Evolutionary conservation across 1,140 invertebrate species (phyloP), one percentile per base, ranked within the genome.

Genomic region (Camponotus pennsylvanicus): DNA sequence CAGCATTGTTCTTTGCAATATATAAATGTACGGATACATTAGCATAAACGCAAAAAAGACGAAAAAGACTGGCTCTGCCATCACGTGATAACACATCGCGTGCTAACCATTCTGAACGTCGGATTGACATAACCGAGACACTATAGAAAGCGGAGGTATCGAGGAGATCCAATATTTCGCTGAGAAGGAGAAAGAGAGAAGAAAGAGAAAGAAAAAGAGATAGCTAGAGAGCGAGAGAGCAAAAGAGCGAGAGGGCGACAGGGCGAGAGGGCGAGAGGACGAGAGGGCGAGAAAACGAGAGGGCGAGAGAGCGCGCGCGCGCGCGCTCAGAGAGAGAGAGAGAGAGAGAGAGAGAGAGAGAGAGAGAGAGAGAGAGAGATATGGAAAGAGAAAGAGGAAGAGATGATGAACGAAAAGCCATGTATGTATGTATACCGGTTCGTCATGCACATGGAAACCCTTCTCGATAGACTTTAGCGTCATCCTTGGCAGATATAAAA

Each of bases 101-200:
- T 73, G 79, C 55, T 42, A 40, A 40, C 69, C 61, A 79, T 79
- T 79, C 77, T 63, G 45, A 45, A 40, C 79, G 52, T 67, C 67
- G 73, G 67, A 82, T 73, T 67, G 40, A 82, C 76, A 34, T 86
- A 86, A 80, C 66, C 70, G 55, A 64, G 67, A 78, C 86, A 82
- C 85, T 86, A 18, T 42, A 15, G 18, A 13, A 82, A 63, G 87
- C 89, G 80, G 84, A 92, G 85, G 86, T 89, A 92, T 91, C 89
- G 87, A 92, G 91, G 86, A 92, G 90, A 87, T 90, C 89, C 87
- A 88, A 92, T 92, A 92, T 88, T 92, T 86, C 77, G 87, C 83
- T 84, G 88, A 85, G 49, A 42, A 8, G 76, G 42, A 61, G 45
- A 55, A 42, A 15, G 42, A 21, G 84, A 85, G 75, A 27, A 27